phyloP scores from a whole-genome alignment of 1,140 invertebrate genomes.

The Leptinotarsa lineolata region DNA sequence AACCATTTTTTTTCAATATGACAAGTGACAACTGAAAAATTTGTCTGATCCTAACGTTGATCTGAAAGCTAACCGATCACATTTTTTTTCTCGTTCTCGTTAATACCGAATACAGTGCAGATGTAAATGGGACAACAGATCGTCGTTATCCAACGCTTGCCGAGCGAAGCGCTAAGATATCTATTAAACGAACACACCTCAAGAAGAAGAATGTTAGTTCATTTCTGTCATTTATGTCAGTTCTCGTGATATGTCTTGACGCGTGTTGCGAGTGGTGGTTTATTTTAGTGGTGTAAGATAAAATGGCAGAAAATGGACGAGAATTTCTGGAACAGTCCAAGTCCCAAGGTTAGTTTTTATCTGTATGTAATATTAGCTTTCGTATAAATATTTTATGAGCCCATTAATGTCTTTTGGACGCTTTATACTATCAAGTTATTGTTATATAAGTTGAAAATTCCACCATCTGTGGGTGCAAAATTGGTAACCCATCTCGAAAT shows the following conservation, averaged over 20 bases:
- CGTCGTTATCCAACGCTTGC: no score
- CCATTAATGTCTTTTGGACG: constrained; percentile 20
- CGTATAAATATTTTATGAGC: background rate
- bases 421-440: constrained; percentile 34
- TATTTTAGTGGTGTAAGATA: constrained; percentile 55
- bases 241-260: constrained; percentile 41
- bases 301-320: constrained; percentile 67
- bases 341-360: constrained; percentile 59
- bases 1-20: no score
- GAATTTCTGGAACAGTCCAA: constrained; percentile 62
- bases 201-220: background rate
- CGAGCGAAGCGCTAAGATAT: no score
- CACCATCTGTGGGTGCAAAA: constrained; percentile 47
- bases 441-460: constrained; percentile 48
- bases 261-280: constrained; percentile 34
- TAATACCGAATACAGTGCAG: no score
- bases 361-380: constrained; percentile 28
- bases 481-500: background rate
- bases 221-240: constrained; percentile 16
- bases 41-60: no score
- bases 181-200: no score
- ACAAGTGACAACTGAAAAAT: no score
- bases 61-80: no score
- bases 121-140: no score
- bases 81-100: no score